Base-by-base conservation (phyloP, 2,113 vertebrate genomes). In the Psammodynastes pulverulentus region DNA sequence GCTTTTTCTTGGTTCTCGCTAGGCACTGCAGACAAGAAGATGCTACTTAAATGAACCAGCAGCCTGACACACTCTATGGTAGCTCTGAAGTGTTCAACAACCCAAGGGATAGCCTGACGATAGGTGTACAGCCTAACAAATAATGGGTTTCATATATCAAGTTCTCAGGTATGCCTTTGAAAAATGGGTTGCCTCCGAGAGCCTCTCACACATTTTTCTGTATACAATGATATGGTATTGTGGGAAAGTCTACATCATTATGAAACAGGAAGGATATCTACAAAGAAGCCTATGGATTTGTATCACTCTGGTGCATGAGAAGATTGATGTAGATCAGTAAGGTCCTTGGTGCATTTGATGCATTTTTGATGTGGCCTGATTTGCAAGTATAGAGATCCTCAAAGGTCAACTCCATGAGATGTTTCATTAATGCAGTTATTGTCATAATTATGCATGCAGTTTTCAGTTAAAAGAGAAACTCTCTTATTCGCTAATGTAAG, bases 111-210 rank as follows among this genome's bases (percentile, higher is more conserved):
- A 89, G 88, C 91, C 91, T 85, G 91, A 86, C 53, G 13, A 45
- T 88, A 87, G 96, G 95, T 94, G 93, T 94, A 96, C 96, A 97
- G 97, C 95, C 92, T 96, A 97, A 95, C 67, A 95, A 96, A 96
- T 97, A 97, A 97, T 96, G 94, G 94, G 87, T 96, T 96, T 97
- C 93, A 94, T 95, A 86, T 91, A 96, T 93, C 84, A 91, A 51
- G 94, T 95, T 93, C 94, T 84, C 90, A 91, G 88, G 84, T 94
- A 93, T 95, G 84, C 51, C 92, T 86, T 94, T 94, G 94, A 95
- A 94, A 94, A 94, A 79, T 0, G 13, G 87, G 92, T 95, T 84
- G 90, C 94, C 46, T 9, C 94, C 9, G 26, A 86, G 85, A 93
- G 53, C 48, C 89, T 6, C 43, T 91, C 86, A 93, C 86, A 88